Percentiles rank a stretch among this genome's conserved stretches.
Conservation (phyloP, 2,888 invertebrate genomes). For the Brenthis ino region DNA sequence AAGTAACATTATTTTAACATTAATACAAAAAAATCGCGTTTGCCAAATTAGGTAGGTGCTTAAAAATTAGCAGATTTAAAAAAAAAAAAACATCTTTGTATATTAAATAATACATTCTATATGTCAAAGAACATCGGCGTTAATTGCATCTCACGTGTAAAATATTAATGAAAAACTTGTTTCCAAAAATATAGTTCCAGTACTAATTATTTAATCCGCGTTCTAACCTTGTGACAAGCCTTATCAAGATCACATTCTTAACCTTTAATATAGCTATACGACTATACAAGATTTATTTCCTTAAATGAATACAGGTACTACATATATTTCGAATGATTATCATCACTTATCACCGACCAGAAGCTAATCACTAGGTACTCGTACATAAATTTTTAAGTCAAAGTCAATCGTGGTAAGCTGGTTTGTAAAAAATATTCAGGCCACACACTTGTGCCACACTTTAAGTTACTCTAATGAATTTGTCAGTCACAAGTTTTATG, state of each 20-base stretch:
- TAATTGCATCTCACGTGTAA: constrained; percentile 29
- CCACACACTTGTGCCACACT: constrained; percentile 48
- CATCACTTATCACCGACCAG: constrained; percentile 9
- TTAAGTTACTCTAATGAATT: constrained; percentile 57
- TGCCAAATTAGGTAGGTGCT: too few relatives aligned
- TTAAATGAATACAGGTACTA: not conserved
- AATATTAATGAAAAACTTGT: constrained; percentile 33
- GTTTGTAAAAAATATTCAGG: constrained; percentile 52
- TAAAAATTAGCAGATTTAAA: too few relatives aligned
- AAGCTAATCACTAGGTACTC: constrained; percentile 2
- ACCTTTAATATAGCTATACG: constrained; percentile 13
- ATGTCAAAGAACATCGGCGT: constrained; percentile 14
- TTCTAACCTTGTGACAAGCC: constrained; percentile 30
- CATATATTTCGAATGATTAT: not conserved
- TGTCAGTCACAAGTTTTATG: constrained; percentile 57
- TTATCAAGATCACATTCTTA: constrained; percentile 17
- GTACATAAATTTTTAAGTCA: constrained; percentile 7
- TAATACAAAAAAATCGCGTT: not conserved
- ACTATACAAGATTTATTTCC: constrained; percentile 1
- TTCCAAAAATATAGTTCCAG: constrained; percentile 30
- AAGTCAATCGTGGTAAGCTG: constrained; percentile 23
- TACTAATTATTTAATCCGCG: constrained; percentile 15
- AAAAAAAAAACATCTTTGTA: too few relatives aligned
- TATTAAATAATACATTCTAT: not conserved
- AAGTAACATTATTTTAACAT: not conserved